These are phyloP conservation scores for Triops cancriformis DNA, from an alignment of 1,140 invertebrate genomes.

Conservation along the genomic window DNA sequence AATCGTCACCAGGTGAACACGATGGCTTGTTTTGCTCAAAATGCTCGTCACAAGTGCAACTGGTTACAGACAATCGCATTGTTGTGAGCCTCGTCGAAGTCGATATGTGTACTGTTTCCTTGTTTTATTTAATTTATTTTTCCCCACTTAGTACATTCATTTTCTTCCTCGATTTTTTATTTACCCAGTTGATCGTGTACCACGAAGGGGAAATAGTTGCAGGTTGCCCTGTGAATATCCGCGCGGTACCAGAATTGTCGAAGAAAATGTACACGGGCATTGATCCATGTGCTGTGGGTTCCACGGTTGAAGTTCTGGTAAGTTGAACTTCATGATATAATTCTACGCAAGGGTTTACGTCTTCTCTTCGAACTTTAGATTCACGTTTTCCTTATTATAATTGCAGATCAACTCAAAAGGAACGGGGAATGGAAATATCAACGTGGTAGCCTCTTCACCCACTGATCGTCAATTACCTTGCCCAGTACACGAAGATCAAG, in stretches of 20 bases:
- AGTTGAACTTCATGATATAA: conserved; percentile 41
- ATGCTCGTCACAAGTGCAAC: too few relatives aligned
- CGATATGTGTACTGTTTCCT: too few relatives aligned
- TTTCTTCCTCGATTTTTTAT: conserved; percentile 17
- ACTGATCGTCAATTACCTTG: conserved; percentile 66
- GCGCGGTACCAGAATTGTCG: conserved; percentile 73
- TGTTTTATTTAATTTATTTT: too few relatives aligned
- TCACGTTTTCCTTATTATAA: conserved; percentile 20
- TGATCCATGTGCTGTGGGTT: conserved; percentile 87
- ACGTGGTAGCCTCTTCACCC: conserved; percentile 81
- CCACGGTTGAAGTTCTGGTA: conserved; percentile 89
- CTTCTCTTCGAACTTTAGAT: neutral
- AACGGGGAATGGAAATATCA: conserved; percentile 69
- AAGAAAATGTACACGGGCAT: conserved; percentile 76
- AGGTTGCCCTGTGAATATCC: conserved; percentile 67
- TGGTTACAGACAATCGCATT: too few relatives aligned
- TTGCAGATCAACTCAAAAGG: conserved; percentile 55
- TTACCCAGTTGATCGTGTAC: conserved; percentile 52
- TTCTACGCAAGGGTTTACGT: too few relatives aligned
- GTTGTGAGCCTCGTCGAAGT: too few relatives aligned
- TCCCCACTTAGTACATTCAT: conserved; percentile 20
- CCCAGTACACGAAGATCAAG: conserved; percentile 60
- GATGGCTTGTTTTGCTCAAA: too few relatives aligned
- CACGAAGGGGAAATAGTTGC: conserved; percentile 55
- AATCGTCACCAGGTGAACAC: too few relatives aligned